Conservation (phyloP, 2,888 invertebrate genomes). For the Drosophila picticornis region DNA sequence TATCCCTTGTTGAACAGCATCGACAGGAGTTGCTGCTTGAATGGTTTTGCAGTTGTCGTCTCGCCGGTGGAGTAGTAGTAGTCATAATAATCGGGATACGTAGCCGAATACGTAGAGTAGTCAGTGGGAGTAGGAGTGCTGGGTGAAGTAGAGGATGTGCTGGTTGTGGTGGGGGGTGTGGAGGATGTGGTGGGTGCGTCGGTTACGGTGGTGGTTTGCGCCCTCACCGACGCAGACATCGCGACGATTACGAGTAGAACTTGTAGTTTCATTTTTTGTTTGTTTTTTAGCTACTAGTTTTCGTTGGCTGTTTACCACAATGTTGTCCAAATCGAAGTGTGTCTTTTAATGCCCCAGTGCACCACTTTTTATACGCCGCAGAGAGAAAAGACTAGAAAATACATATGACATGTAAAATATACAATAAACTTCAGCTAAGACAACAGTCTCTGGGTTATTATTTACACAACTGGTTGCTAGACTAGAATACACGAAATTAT, state of each 20-base stretch:
- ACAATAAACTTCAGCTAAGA: slow-evolving; percentile 30
- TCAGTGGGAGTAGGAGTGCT: rapidly evolving
- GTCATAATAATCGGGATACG: not conserved
- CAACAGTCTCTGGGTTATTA: slow-evolving; percentile 25
- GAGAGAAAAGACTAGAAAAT: not conserved
- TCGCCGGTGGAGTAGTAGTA: not conserved
- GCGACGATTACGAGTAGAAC: slow-evolving; percentile 37
- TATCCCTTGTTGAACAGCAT: slow-evolving; percentile 71
- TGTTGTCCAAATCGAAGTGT: slow-evolving; percentile 56
- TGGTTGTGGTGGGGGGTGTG: rapidly evolving
- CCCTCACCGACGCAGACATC: slow-evolving; percentile 22
- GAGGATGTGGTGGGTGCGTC: no score
- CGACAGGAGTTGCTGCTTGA: slow-evolving; percentile 68
- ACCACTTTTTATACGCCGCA: slow-evolving; percentile 53
- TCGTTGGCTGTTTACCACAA: slow-evolving; percentile 26
- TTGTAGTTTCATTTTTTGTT: slow-evolving; percentile 59
- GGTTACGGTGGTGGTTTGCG: no score
- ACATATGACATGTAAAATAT: not conserved
- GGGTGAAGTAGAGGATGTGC: no score
- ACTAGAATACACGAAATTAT: not conserved
- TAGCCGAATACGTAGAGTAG: not conserved
- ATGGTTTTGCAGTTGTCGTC: slow-evolving; percentile 45
- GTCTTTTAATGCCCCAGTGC: slow-evolving; percentile 27
- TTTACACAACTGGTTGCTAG: slow-evolving; percentile 60
- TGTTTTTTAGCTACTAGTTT: slow-evolving; percentile 5